phyloP scores from a whole-genome alignment of 2,113 vertebrate species.

The Onychostruthus taczanowskii region DNA sequence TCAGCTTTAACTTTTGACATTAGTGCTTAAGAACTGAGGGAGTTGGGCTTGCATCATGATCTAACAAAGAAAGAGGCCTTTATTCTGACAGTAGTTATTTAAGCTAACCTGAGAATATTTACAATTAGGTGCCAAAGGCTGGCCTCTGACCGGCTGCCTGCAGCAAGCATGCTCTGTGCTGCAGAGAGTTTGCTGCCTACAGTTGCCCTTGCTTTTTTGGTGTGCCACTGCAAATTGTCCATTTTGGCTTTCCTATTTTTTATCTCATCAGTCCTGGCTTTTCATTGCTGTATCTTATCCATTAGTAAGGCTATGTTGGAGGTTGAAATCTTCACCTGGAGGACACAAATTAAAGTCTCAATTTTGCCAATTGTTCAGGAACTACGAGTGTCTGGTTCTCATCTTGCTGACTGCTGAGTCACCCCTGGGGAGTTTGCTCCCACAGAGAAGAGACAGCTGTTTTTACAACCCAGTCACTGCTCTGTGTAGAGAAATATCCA shows the following conservation, averaged over 20 bases:
- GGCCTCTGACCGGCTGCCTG: neutral
- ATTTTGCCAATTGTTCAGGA: neutral
- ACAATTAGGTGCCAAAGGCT: neutral
- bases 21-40: neutral
- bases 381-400: neutral
- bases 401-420: neutral
- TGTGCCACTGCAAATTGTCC: neutral
- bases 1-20: constrained; percentile 9
- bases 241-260: neutral
- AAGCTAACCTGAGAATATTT: neutral
- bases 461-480: neutral
- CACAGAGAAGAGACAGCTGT: neutral
- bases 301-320: neutral
- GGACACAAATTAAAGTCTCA: neutral
- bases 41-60: neutral
- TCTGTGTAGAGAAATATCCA: neutral
- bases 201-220: neutral
- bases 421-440: neutral
- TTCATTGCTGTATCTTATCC: neutral
- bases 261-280: neutral
- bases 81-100: neutral
- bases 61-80: neutral
- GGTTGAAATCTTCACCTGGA: neutral
- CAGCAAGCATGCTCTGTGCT: neutral
- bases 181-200: neutral